Conservation (phyloP, 2,113 vertebrate genomes). For the Xiphophorus maculatus region DNA sequence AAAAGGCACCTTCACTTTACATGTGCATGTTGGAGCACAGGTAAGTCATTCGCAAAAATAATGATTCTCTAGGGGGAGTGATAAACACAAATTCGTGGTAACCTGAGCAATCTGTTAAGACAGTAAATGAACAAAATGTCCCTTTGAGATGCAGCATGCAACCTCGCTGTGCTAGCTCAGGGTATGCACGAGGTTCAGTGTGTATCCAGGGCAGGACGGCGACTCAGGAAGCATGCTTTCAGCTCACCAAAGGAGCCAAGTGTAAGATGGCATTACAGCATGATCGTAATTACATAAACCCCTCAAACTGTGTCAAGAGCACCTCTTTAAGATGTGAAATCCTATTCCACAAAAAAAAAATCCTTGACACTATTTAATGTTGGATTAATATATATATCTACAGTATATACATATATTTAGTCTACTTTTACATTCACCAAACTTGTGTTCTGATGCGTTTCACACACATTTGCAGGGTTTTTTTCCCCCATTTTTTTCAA, state of each 20-base stretch:
- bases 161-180: constrained; percentile 41
- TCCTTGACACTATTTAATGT: constrained; percentile 17
- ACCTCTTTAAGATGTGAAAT: constrained; percentile 30
- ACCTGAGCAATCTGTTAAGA: background rate
- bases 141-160: constrained; percentile 35
- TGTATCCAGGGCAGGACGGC: constrained; percentile 69
- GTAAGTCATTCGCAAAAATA: constrained; percentile 35
- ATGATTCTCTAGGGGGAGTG: background rate
- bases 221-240: constrained; percentile 72
- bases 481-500: constrained; percentile 24
- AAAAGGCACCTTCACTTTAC: constrained; percentile 24
- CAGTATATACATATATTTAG: background rate
- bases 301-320: constrained; percentile 59
- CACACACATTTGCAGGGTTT: background rate
- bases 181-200: constrained; percentile 58
- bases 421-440: background rate
- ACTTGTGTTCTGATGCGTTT: background rate
- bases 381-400: background rate
- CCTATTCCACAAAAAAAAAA: constrained; percentile 49
- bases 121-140: constrained; percentile 30
- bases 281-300: constrained; percentile 65
- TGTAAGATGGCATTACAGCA: constrained; percentile 63
- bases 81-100: background rate
- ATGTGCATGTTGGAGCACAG: constrained; percentile 10
- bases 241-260: constrained; percentile 62